A percentile compares a stretch with the other conserved stretches of the same genome.
phyloP scores from a whole-genome alignment of 2,113 vertebrate genomes.

The Gymnobelideus leadbeateri region DNA sequence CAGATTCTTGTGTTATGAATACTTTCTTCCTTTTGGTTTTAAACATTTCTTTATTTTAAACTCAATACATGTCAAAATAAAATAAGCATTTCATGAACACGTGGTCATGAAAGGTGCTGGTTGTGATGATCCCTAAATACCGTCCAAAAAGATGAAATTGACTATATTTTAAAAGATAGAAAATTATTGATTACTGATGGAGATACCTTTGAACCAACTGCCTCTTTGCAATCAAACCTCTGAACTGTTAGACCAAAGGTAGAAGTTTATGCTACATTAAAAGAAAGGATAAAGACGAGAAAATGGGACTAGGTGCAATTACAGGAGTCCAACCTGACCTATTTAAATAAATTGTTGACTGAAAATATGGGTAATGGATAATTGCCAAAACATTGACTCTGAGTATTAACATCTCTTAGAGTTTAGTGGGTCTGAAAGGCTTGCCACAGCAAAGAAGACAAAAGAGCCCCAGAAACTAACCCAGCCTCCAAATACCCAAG shows the following conservation, averaged over 20 bases:
- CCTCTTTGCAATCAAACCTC: neutral
- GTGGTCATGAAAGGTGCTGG: neutral
- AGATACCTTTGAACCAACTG: neutral
- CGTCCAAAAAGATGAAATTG: neutral
- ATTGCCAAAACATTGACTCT: neutral
- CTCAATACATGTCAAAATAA: neutral
- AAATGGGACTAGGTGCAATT: neutral
- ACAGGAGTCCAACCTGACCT: neutral
- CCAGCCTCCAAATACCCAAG: neutral
- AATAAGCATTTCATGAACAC: neutral
- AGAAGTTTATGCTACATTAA: neutral
- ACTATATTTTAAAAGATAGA: neutral
- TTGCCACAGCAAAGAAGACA: neutral
- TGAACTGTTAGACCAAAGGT: neutral
- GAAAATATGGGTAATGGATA: neutral
- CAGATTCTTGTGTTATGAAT: too few species aligned
- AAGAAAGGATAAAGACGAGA: neutral
- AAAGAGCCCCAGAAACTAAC: neutral
- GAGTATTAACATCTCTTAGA: neutral
- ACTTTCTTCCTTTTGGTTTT: neutral
- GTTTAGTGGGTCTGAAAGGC: neutral
- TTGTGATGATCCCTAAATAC: neutral
- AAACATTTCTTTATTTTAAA: neutral
- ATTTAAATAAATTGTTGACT: neutral
- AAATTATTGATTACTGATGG: neutral